Base-by-base conservation (phyloP, 2,797 vertebrate species). In the Brachymystax lenok region DNA sequence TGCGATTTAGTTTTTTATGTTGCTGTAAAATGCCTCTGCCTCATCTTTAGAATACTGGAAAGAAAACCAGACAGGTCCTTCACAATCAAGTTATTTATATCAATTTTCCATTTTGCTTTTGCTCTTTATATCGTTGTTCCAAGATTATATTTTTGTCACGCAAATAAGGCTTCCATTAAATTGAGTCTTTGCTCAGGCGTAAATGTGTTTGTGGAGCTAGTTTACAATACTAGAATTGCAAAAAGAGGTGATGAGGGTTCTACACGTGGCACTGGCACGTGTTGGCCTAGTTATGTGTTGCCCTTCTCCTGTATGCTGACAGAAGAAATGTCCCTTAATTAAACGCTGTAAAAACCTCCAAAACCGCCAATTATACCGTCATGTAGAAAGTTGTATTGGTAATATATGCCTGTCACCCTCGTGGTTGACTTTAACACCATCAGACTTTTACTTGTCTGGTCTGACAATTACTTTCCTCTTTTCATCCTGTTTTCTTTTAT, bases 1-100 rank as follows among this genome's bases (percentile, higher is more conserved):
- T 35, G 40, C 40, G 1, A 70, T 80, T 77, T 75, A n/a, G 16
- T 72, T 72, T 27, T 72, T 2, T 54, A 51, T 8, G n/a, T 30
- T 28, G 28, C 17, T 46, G 6, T 69, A 56, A 17, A 71, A 16
- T 71, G 21, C 12, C 64, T 66, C 27, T 46, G 40, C 40, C 40
- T 46, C 40, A 46, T 46, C 40, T 46, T 46, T 66, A 16, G 24
- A 52, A 71, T 59, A 59, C 21, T 19, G 5, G 19, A 63, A 63
- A 68, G 14, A 68, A 66, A 67, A 67, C 27, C 66, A 67, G 40
- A 46, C 40, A 46, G 56, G 56, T n/a, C 56, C 56, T 56, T 59
- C 17, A 59, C n/a, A 59, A 59, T 19, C n/a, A 19, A 59, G 8
- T 59, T 59, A 21, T 59, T 19, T 19, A 21, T 19, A 59, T 21